Evolutionary conservation across 2,888 invertebrate species (phyloP), one percentile per base, ranked within the genome.

Genomic region (Eupithecia dodoneata): DNA sequence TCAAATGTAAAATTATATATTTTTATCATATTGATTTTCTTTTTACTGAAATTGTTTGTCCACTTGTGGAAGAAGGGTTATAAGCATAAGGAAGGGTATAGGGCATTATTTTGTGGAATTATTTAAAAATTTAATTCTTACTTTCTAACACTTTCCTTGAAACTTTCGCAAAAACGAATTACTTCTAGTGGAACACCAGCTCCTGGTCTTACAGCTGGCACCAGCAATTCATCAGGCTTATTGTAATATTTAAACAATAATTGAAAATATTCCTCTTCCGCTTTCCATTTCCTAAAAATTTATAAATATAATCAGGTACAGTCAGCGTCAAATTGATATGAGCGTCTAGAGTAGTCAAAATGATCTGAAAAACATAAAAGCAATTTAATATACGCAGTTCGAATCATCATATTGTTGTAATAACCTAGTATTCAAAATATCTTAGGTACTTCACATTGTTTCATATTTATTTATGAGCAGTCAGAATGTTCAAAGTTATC

Each of bases 151-250:
- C 83, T 83, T 72, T 89, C 89, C 72, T 81, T 90, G 71, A 93
- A 91, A 15, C 83, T 86, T 44, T 79, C 84, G 79, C 84, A 89
- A 84, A 94, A 95, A n/a, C 87, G 82, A 0, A 86, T 52, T 77
- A 95, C 80, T 85, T 91, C 90, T 6, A 15, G 3, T 4, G 94
- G 94, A 74, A 92, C 79, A 30, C 90, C 91, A 18, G 75, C 74
- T 4, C 94, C 94, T 2, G 94, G 93, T 74, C 81, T 87, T 18
- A 93, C 85, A 55, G 88, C 90, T 41, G 94, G 93, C 7, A 95
- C 87, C 55, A 94, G 82, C 88, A 95, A 93, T 84, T 94, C 94
- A 15, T 91, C 90, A 0, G 94, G 94, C 77, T 91, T 93, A 78
- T 92, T 90, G 73, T 95, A 95, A 85, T 93, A 95, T 85, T 89